A percentile compares a stretch with the other conserved stretches of the same genome.
phyloP scores from a whole-genome alignment of 2,113 vertebrate genomes.

The Lucifuga dentata region DNA sequence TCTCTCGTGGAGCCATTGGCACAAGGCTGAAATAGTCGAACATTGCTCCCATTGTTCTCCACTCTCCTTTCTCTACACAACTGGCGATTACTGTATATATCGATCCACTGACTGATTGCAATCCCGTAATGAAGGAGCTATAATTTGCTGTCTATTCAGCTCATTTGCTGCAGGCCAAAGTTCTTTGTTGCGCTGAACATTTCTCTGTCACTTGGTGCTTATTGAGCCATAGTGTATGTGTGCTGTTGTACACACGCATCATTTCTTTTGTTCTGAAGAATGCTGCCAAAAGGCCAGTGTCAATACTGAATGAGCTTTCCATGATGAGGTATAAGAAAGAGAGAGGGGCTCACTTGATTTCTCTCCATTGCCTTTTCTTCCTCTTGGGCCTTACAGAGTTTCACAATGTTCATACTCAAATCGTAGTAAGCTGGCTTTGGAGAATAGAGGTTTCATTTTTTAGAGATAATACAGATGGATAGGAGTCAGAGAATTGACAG shows the following conservation, averaged over 20 bases:
- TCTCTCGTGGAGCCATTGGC: conserved; percentile 5
- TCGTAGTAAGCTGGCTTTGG: background rate
- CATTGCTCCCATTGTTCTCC: conserved; percentile 26
- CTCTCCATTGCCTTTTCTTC: background rate
- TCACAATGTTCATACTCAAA: background rate
- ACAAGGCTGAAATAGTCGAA: conserved; percentile 2
- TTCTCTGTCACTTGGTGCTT: background rate
- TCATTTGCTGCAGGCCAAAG: conserved; percentile 43
- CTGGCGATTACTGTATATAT: conserved; percentile 64
- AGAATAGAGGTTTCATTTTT: background rate
- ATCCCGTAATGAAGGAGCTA: conserved; percentile 56
- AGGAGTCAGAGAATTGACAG: too few species aligned
- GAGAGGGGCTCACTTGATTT: background rate
- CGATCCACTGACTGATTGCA: conserved; percentile 56
- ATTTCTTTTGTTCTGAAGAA: conserved; percentile 24
- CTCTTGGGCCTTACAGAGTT: background rate
- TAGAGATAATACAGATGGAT: background rate
- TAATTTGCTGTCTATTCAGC: conserved; percentile 45
- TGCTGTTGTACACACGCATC: background rate
- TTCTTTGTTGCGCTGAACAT: conserved; percentile 43
- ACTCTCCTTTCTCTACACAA: conserved; percentile 19
- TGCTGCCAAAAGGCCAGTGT: conserved; percentile 3
- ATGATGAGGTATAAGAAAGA: background rate
- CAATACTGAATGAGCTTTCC: conserved; percentile 24
- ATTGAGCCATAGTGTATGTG: conserved; percentile 34